A percentile compares a stretch with the other conserved stretches of the same genome.
Conservation (phyloP, 2,797 vertebrate species). For the Thalassophryne amazonica region DNA sequence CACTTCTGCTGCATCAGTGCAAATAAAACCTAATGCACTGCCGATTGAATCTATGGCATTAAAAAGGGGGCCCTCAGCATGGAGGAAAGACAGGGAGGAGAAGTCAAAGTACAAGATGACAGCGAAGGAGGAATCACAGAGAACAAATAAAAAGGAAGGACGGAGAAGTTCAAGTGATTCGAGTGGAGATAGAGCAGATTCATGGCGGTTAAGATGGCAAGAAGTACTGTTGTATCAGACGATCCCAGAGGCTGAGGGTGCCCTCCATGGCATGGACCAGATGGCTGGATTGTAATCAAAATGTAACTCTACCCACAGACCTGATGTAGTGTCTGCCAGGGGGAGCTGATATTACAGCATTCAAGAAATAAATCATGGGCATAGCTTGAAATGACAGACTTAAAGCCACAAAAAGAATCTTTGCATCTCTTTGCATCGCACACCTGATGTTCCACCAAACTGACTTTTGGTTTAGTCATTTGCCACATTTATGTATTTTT, state of each 20-base stretch:
- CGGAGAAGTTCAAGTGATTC: neutral
- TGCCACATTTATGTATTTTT: too few species aligned
- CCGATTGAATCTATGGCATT: too few species aligned
- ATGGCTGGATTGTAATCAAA: slow-evolving; percentile 16
- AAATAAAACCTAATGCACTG: too few species aligned
- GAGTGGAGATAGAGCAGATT: slow-evolving; percentile 6
- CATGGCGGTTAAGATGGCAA: neutral
- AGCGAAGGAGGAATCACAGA: neutral
- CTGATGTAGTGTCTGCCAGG: neutral
- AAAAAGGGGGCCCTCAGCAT: too few species aligned
- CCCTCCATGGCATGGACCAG: neutral
- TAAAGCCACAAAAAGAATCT: too few species aligned
- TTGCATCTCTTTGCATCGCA: too few species aligned
- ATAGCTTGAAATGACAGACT: neutral
- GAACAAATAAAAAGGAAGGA: neutral
- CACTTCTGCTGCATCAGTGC: too few species aligned
- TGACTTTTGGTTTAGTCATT: too few species aligned
- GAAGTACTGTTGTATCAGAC: slow-evolving; percentile 15
- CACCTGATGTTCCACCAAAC: neutral
- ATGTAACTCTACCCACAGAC: neutral
- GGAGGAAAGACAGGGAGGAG: neutral
- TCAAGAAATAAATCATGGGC: neutral
- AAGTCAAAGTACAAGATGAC: neutral
- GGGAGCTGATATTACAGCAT: neutral
- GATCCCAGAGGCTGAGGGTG: neutral